Evolutionary conservation across 2,888 invertebrate genomes (phyloP), one percentile per base, ranked within the genome.

Genomic region (Troilus luridus): DNA sequence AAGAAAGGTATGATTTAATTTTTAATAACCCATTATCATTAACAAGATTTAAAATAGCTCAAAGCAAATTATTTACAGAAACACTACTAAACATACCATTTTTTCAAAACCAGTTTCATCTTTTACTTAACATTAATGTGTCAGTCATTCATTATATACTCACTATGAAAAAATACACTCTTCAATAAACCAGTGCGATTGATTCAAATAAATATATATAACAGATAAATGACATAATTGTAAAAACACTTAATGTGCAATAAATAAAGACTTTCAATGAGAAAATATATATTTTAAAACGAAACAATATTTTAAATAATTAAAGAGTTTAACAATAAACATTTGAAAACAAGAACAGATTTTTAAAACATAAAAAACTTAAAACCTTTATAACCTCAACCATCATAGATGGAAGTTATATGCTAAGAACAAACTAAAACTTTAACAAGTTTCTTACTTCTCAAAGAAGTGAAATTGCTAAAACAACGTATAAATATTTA

Each of bases 341-440:
- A 14, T 27, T 17, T 77, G 6, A 77, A 77, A 17, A 19, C 24
- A 77, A 77, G 67, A 24, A 24, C 3, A 77, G 41, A 8, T 17
- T 41, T 27, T 77, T 77, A 7, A n/a, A 41, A 77, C 27, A 77
- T 85, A 85, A 85, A 85, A 9, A 56, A 85, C 85, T 81, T 21
- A 54, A 85, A 56, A 85, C 54, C 54, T 85, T 58, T n/a, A 56
- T 85, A 85, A 85, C 56, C 85, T 85, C 3, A n/a, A 56, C n/a
- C 11, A 19, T 19, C 6, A 3, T 19, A 17, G 8, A 58, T 11
- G 14, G 85, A 85, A n/a, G 85, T 85, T 19, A 21, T 10, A 56
- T 3, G n/a, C 85, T 56, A 56, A 56, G 56, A 85, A 41, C 19
- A 41, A 67, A 67, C 12, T 67, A 41, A 41, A 41, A 41, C 41